phyloP scores from a whole-genome alignment of 2,888 invertebrate genomes.

The Automeris io region DNA sequence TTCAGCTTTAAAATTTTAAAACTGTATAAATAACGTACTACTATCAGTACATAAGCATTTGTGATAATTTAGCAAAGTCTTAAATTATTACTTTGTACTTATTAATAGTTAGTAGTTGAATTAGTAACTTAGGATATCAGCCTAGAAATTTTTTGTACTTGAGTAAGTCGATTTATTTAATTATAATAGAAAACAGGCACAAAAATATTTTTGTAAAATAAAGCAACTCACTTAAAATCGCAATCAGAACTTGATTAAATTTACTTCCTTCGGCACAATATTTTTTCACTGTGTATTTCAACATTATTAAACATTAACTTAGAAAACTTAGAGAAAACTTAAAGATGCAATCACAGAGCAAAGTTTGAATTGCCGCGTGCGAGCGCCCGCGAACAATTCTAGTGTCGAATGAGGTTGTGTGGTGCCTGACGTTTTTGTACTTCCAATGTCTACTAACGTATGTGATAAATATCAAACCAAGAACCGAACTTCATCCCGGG shows the following conservation, averaged over 20 bases:
- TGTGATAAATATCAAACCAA: neutral
- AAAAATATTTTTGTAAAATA: constrained; percentile 10
- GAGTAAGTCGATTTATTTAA: too few relatives aligned
- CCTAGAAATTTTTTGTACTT: too few relatives aligned
- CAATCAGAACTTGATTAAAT: constrained; percentile 54
- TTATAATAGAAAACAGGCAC: too few relatives aligned
- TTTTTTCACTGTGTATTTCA: constrained; percentile 64
- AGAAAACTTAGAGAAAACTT: constrained; percentile 8
- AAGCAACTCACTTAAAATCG: constrained; percentile 54
- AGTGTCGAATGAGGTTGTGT: constrained; percentile 9
- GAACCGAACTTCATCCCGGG: neutral
- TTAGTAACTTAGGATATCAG: too few relatives aligned
- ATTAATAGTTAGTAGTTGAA: too few relatives aligned
- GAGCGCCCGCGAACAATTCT: constrained; percentile 8
- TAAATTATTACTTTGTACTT: too few relatives aligned
- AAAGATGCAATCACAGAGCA: constrained; percentile 9
- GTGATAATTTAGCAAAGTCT: too few relatives aligned
- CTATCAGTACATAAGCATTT: too few relatives aligned
- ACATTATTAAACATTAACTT: constrained; percentile 37
- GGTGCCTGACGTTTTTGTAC: neutral
- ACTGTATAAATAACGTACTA: too few relatives aligned
- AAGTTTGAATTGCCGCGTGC: constrained; percentile 9
- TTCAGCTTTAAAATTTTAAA: too few relatives aligned
- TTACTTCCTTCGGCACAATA: constrained; percentile 67
- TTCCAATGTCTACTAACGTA: neutral